Percentiles rank a stretch among this genome's conserved stretches.
These are phyloP conservation scores for Phortica magna DNA, from an alignment of 2,888 invertebrate genomes.

Conservation along the genomic window DNA sequence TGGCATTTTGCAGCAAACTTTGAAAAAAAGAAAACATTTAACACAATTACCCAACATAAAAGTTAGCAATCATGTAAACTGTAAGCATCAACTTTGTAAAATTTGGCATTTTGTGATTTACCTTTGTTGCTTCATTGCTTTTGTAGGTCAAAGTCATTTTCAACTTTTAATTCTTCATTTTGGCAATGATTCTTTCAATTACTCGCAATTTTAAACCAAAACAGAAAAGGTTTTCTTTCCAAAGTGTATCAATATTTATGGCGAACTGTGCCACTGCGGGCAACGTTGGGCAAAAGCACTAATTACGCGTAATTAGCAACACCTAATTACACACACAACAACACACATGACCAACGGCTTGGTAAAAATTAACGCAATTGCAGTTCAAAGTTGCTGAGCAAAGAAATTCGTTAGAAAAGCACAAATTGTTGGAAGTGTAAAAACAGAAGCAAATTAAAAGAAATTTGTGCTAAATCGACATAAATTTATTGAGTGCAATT, in stretches of 20 bases:
- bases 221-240: not conserved
- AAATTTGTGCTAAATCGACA: slow-evolving; percentile 29
- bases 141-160: too few species aligned
- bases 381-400: slow-evolving; percentile 27
- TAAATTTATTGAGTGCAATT: slow-evolving; percentile 61
- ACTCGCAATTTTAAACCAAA: not conserved
- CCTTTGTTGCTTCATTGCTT: too few species aligned
- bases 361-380: slow-evolving; percentile 36
- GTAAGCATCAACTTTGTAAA: too few species aligned
- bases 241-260: slow-evolving; percentile 18
- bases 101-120: too few species aligned
- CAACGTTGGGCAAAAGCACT: slow-evolving; percentile 25
- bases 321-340: slow-evolving; percentile 44
- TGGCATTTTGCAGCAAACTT: too few species aligned
- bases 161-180: too few species aligned
- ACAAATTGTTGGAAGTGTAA: slow-evolving; percentile 14
- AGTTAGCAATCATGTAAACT: too few species aligned
- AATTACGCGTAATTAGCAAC: slow-evolving; percentile 53
- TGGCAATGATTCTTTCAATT: too few species aligned
- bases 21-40: too few species aligned
- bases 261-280: slow-evolving; percentile 9
- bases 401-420: slow-evolving; percentile 39
- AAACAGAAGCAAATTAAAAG: slow-evolving; percentile 22
- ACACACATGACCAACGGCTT: slow-evolving; percentile 32
- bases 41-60: too few species aligned